Percentiles rank a stretch among this genome's conserved stretches.
These are phyloP conservation scores for Aplysia californica DNA, from an alignment of 1,140 invertebrate genomes.

Conservation along the genomic window DNA sequence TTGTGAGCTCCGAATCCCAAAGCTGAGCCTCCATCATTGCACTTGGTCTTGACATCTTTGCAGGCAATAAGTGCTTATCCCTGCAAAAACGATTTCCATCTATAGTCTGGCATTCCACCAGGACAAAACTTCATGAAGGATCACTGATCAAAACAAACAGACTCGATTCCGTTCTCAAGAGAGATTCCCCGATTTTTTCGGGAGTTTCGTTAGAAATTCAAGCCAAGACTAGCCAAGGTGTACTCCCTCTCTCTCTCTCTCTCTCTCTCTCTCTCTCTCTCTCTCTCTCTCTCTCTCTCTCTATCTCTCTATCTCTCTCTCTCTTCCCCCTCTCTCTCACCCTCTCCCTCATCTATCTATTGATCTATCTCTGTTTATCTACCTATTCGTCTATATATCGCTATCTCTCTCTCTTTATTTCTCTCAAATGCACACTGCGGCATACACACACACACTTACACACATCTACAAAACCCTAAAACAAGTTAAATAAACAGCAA, in stretches of 20 bases:
- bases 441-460: too few species aligned
- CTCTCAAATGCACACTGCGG: too few species aligned
- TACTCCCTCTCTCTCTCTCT: not conserved
- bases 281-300: too few species aligned
- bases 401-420: too few species aligned
- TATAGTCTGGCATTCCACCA: not conserved
- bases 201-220: not conserved
- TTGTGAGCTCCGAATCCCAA: conserved; percentile 6
- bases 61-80: not conserved
- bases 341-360: too few species aligned
- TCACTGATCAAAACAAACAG: not conserved
- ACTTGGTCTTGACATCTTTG: not conserved
- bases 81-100: not conserved
- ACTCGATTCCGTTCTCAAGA: not conserved
- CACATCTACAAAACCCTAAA: too few species aligned
- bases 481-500: too few species aligned
- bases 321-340: too few species aligned
- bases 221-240: not conserved
- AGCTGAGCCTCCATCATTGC: not conserved
- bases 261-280: not conserved
- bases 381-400: too few species aligned
- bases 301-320: too few species aligned
- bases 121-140: not conserved
- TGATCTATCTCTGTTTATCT: too few species aligned
- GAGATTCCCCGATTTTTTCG: not conserved